Evolutionary conservation across 2,113 vertebrate species (phyloP), one percentile per base, ranked within the genome.

Genomic region (Osmerus eperlanus): DNA sequence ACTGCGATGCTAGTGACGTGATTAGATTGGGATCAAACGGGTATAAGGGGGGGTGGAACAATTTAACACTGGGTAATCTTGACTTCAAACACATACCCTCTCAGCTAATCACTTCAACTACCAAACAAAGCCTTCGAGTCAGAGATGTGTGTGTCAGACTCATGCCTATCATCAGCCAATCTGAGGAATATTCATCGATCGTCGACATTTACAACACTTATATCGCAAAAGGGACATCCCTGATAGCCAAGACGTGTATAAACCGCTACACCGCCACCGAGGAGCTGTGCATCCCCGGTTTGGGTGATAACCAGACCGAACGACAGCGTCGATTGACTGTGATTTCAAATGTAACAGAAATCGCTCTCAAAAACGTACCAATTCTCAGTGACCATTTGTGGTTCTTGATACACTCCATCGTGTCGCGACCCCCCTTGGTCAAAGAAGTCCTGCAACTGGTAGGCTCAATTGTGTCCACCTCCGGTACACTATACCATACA

Each of bases 21-120:
- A 1, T 55, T 4, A 5, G 4, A n/a, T 55, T 15, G 13, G 54
- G 54, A 15, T 3, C n/a, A 2, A 55, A 55, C 2, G 14, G 13
- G 9, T 55, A 55, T 55, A 55, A 55, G 54, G 54, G 54, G 21
- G 9, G n/a, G 0, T 55, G 54, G 54, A n/a, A 55, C 54, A 55
- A 55, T 19, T 19, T 59, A 59, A 11, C 56, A 18, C 56, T 59
- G 56, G 56, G 56, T 19, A 19, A 59, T n/a, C 56, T 59, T 11
- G 56, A 59, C n/a, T 59, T 59, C n/a, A 59, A 59, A 8, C 56
- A 59, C 56, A 11, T 59, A 19, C 56, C 56, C 56, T 59, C 56
- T n/a, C 56, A 59, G 21, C 56, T 59, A 19, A 59, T 59, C 56
- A 19, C 56, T 6, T 59, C 56, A 11, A 59, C 56, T 59, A 59